Conservation (phyloP, 2,113 vertebrate species). For the Emydura subglobosa region DNA sequence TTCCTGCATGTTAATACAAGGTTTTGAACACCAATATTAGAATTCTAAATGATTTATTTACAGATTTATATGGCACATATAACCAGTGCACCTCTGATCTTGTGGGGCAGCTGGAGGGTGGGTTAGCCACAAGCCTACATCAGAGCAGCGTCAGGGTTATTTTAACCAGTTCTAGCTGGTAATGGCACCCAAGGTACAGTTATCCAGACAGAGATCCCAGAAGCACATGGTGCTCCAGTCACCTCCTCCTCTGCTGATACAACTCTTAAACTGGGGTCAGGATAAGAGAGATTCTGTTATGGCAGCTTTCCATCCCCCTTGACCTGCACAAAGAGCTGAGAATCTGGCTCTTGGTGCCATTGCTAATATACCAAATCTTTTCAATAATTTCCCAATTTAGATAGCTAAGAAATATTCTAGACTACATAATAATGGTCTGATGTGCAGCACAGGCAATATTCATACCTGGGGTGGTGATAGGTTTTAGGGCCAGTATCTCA, state of each 20-base stretch:
- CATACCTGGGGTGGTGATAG: not conserved
- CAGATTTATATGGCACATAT: not conserved
- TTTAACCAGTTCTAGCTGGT: not conserved
- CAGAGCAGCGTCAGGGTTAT: not conserved
- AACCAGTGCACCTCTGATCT: not conserved
- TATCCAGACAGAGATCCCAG: not conserved
- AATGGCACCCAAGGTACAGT: not conserved
- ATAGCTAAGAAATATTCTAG: not conserved
- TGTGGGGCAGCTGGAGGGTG: not conserved
- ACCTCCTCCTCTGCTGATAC: not conserved
- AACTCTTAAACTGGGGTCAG: not conserved
- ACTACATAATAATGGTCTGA: not conserved
- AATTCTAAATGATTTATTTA: not conserved
- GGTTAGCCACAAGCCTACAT: not conserved
- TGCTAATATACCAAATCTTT: not conserved
- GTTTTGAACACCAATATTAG: not conserved
- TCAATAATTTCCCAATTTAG: not conserved
- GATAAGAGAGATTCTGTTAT: not conserved
- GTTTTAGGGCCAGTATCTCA: not conserved
- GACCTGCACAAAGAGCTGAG: not conserved
- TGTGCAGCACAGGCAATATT: not conserved
- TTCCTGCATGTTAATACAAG: not conserved
- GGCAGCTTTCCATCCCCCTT: not conserved
- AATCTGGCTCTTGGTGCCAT: not conserved
- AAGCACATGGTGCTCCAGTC: not conserved